Base-by-base conservation (phyloP, 2,888 invertebrate species). In the Pinctada fucata region DNA sequence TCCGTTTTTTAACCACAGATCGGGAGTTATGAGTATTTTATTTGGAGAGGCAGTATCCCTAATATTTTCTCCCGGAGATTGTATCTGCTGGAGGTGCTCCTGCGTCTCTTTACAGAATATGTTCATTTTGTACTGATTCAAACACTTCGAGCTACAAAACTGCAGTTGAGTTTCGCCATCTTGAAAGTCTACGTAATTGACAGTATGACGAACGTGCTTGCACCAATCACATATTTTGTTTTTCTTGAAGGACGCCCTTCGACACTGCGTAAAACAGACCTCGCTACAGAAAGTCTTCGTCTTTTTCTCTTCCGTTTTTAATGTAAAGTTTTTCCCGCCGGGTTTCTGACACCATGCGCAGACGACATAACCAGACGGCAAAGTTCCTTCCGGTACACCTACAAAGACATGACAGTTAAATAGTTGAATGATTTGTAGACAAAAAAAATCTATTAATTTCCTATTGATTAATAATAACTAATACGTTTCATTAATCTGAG, bases 41-140 rank as follows among this genome's bases (percentile, higher is more conserved):
- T 81, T 85, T n/a, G 76, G 78, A 4, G 80, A 80, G 0, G 82
- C 67, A 6, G 75, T 76, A 1, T 79, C 85, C 0, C 81, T 81
- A 1, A 74, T 71, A 45, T 74, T 83, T 4, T 78, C 80, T 70
- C 70, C 72, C 51, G 68, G 77, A 16, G 75, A 72, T 31, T 74
- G 52, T 63, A 97, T 95, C 91, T 97, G 87, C 63, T 88, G 96
- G 79, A 97, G 94, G 91, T 97, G 97, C 5, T 97, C 97, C 91
- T 97, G 96, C 3, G 97, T 97, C 93, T 97, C 97, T 73, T 96
- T 95, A 93, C 97, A 97, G 93, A 98, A 98, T 84, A 97, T 97
- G 92, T 97, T 97, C 97, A 98, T 97, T 94, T 98, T 97, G 94
- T 97, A 98, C 93, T 97, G 97, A 91, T 97, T 97, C 85, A 97